Conservation (phyloP, 2,113 vertebrate genomes). For the Cettia cetti region DNA sequence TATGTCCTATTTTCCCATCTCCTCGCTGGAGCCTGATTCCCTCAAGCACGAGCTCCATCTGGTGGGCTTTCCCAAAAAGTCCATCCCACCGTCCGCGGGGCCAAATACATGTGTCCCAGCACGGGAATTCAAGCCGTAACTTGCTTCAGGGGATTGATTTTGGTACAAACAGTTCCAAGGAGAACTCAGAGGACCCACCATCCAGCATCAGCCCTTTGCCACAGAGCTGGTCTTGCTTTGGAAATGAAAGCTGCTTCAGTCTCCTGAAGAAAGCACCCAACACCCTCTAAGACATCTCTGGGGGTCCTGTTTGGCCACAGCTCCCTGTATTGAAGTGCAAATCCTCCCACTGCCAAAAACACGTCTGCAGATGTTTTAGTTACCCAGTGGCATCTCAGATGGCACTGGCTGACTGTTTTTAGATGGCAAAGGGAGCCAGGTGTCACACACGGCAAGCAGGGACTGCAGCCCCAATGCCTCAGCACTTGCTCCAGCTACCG, state of each 20-base stretch:
- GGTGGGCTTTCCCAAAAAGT: conserved; percentile 41
- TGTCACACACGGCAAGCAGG: not conserved
- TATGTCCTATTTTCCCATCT: not conserved
- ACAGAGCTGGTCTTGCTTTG: not conserved
- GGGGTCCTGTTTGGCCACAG: not conserved
- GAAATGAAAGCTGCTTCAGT: not conserved
- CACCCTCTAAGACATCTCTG: not conserved
- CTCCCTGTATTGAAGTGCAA: not conserved
- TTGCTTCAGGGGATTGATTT: not conserved
- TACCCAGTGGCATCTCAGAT: not conserved
- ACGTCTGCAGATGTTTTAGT: not conserved
- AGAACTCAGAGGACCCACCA: rapidly evolving
- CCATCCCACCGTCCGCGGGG: not conserved
- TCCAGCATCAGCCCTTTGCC: not conserved
- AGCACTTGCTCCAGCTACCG: not conserved
- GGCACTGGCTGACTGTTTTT: not conserved
- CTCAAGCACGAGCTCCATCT: conserved; percentile 75
- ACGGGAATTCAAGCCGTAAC: not conserved
- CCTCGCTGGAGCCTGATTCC: not conserved
- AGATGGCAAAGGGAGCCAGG: not conserved
- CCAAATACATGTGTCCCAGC: not conserved
- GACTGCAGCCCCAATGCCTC: not conserved
- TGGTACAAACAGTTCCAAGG: not conserved
- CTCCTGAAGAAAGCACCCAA: not conserved
- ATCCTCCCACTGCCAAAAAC: not conserved